Base-by-base conservation (phyloP, 2,797 vertebrate species). In the Mycteria americana region DNA sequence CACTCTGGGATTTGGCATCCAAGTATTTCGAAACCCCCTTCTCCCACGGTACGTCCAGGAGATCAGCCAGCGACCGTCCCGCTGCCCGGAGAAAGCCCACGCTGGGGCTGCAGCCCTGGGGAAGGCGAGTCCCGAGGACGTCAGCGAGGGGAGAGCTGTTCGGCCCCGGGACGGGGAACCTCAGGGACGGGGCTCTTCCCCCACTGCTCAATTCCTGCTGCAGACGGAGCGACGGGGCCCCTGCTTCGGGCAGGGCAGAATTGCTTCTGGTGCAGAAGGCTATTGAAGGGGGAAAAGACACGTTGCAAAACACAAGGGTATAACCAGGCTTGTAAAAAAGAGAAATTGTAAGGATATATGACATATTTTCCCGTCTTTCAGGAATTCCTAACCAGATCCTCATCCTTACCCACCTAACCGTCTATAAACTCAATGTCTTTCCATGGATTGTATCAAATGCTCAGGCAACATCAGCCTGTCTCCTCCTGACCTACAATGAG, bases 91-190 rank as follows among this genome's bases (percentile, higher is more conserved):
- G 51, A 30, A 11, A 35, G 60, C 18, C 2, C 28, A 3, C 10
- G 1, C 3, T 18, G 43, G 64, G 53, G n/a, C 1, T 8, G 15
- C 79, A 18, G 54, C 27, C 18, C 35, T 5, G 30, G 53, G 45
- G 35, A 39, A 14, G 5, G 7, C 2, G 11, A 8, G 28, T 10
- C 43, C 63, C 5, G 2, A 1, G 53, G 43, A 11, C 2, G 15
- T 11, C 8, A 10, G 33, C 6, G 2, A 45, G 48, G 22, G 60
- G 11, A 7, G 17, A 19, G 13, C 8, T 30, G 18, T 27, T 22
- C 0, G 4, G 35, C 22, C 22, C n/a, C 3, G 2, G n/a, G 28
- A 33, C 0, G 7, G 4, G 43, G 43, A 65, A 15, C 35, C 21
- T 10, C 21, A 3, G n/a, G 57, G 65, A 28, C 4, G 3, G 21